Base-by-base conservation (phyloP, 2,888 invertebrate species). In the Cryptocephalus primarius region DNA sequence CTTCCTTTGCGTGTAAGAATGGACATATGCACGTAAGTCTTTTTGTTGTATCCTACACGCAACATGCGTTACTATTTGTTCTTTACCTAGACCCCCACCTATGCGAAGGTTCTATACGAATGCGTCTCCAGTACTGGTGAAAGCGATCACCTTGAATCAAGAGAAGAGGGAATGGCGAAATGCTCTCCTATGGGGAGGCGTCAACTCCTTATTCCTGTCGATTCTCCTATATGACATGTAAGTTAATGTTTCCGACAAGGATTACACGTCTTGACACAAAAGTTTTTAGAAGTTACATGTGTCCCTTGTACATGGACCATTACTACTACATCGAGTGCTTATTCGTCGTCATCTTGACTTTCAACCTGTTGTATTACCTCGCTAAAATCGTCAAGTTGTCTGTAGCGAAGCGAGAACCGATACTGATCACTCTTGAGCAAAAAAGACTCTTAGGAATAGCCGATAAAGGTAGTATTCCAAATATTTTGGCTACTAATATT, bases 181-280 rank as follows among this genome's bases (percentile, higher is more conserved):
- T 44, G 73, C 77, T 14, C 60, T 79, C n/a, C 73, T 74, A 53
- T 82, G 82, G 79, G 76, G 79, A 42, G 58, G 70, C 9, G 61
- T 80, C 11, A 82, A 82, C 59, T 68, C 72, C n/a, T 59, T 68
- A 9, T 56, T 81, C 32, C 65, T 82, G 32, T 58, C 74, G 10
- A 57, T 79, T 43, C 67, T 82, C 36, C 60, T 74, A 8, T 80
- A 77, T 60, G 82, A 82, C 60, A 68, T 82, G 82, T 82, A 67
- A 73, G 78, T 69, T 22, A 22, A 22, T 4, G 22, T 22, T 22
- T 4, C 6, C 22, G 3, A 22, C 22, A 22, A 2, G 22, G 6
- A 22, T 22, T 6, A 6, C 6, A 22, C 22, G 2, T 22, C 22
- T 22, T 22, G 22, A 22, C 22, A 10, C 9, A 39, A n/a, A 11